Percentiles rank a stretch among this genome's conserved stretches.
Conservation (phyloP, 1,140 invertebrate species). For the Drosophila parvula region DNA sequence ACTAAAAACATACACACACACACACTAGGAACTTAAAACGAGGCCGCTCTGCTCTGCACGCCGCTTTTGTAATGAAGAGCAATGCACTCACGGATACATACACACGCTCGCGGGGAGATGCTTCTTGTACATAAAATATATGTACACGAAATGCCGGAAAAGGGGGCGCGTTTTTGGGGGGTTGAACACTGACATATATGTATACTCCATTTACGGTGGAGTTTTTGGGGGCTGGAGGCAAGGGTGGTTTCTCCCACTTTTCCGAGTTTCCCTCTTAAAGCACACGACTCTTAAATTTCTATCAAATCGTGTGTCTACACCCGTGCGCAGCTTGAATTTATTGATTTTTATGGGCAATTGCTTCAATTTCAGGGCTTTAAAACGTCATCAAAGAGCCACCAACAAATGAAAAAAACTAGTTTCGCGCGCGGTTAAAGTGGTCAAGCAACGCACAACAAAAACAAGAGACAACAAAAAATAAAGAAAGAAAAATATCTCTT, state of each 20-base stretch:
- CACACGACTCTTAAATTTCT: slow-evolving; percentile 55
- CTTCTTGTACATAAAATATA: slow-evolving; percentile 18
- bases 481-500: slow-evolving; percentile 46
- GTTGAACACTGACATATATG: slow-evolving; percentile 42
- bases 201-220: slow-evolving; percentile 48
- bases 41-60: slow-evolving; percentile 62
- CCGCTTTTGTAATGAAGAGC: slow-evolving; percentile 69
- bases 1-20: slow-evolving; percentile 30
- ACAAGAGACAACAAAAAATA: slow-evolving; percentile 31
- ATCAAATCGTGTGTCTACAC: slow-evolving; percentile 66
- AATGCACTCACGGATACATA: slow-evolving; percentile 69
- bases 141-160: slow-evolving; percentile 66
- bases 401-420: slow-evolving; percentile 59
- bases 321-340: slow-evolving; percentile 66
- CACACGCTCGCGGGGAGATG: slow-evolving; percentile 48
- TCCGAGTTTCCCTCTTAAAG: slow-evolving; percentile 66
- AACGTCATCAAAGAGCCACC: slow-evolving; percentile 56
- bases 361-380: slow-evolving; percentile 67
- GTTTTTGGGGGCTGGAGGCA: slow-evolving; percentile 33
- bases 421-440: slow-evolving; percentile 73
- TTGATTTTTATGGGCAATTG: slow-evolving; percentile 69
- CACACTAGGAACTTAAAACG: slow-evolving; percentile 49
- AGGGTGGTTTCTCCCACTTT: slow-evolving; percentile 64
- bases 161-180: slow-evolving; percentile 67
- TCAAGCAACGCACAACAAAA: slow-evolving; percentile 64